Evolutionary conservation across 2,888 invertebrate genomes (phyloP).

Genomic region (Cosmopolites sordidus): DNA sequence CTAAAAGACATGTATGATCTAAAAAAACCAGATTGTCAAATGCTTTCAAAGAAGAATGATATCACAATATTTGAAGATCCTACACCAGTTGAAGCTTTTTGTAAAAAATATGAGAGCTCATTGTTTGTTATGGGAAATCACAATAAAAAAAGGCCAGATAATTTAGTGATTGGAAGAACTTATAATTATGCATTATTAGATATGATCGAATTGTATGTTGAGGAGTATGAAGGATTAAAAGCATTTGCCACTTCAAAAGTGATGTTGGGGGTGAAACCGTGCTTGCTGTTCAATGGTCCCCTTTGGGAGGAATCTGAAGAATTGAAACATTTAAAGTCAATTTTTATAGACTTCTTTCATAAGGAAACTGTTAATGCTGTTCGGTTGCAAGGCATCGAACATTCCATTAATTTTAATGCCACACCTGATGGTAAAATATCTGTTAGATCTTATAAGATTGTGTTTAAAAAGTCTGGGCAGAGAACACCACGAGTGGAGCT

Average conservation of each 20-base stretch:
- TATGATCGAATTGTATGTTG: slow-evolving; percentile 93
- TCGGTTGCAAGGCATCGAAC: slow-evolving; percentile 89
- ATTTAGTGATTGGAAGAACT: slow-evolving; percentile 82
- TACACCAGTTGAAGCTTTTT: slow-evolving; percentile 70
- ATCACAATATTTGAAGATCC: slow-evolving; percentile 90
- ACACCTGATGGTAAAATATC: slow-evolving; percentile 71
- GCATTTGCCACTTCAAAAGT: slow-evolving; percentile 71
- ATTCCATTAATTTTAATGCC: slow-evolving; percentile 85
- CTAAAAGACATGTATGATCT: slow-evolving; percentile 83
- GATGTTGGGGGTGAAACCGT: slow-evolving; percentile 76
- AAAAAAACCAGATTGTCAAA: slow-evolving; percentile 80
- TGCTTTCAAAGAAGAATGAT: slow-evolving; percentile 77
- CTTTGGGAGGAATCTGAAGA: slow-evolving; percentile 81
- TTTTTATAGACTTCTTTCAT: slow-evolving; percentile 90
- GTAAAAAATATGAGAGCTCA: slow-evolving; percentile 81
- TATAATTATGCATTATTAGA: slow-evolving; percentile 89
- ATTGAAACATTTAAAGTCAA: slow-evolving; percentile 76
- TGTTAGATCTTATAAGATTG: slow-evolving; percentile 73
- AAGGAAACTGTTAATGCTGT: slow-evolving; percentile 77
- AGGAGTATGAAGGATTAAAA: slow-evolving; percentile 71
- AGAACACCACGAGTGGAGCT: slow-evolving; percentile 87
- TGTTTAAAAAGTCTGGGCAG: slow-evolving; percentile 86
- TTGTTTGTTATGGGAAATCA: slow-evolving; percentile 89
- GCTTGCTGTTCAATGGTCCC: slow-evolving; percentile 87
- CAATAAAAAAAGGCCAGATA: slow-evolving; percentile 92